A percentile compares a stretch with the other conserved stretches of the same genome.
Conservation (phyloP, 2,888 invertebrate species). For the Flabesymbios commensalis region DNA sequence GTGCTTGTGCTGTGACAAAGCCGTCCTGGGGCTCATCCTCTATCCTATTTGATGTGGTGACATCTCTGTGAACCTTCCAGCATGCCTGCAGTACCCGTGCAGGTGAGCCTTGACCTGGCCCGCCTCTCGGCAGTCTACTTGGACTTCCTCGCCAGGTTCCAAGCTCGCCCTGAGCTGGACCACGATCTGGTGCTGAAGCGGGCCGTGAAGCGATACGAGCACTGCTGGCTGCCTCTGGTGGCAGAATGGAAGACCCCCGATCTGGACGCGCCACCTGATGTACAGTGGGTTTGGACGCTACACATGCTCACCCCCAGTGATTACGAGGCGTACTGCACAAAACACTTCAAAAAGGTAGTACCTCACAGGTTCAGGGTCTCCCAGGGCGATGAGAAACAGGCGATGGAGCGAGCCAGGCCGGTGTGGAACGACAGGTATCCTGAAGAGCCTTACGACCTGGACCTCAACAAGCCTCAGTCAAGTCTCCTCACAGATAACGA, state of each 20-base stretch:
- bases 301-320: slow-evolving; percentile 55
- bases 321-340: slow-evolving; percentile 40
- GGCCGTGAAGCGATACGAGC: slow-evolving; percentile 57
- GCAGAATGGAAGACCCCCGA: slow-evolving; percentile 39
- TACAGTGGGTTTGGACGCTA: slow-evolving; percentile 65
- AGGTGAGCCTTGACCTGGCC: slow-evolving; percentile 18
- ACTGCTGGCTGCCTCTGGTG: slow-evolving; percentile 63
- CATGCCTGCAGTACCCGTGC: no score
- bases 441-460: slow-evolving; percentile 24
- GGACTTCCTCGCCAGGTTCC: slow-evolving; percentile 12
- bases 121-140: slow-evolving; percentile 18
- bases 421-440: slow-evolving; percentile 27
- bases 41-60: no score
- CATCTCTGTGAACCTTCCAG: no score
- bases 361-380: slow-evolving; percentile 19
- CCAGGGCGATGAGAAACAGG: slow-evolving; percentile 4
- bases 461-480: neutral
- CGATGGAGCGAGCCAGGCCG: slow-evolving; percentile 8
- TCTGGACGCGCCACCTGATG: slow-evolving; percentile 63
- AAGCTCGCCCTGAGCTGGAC: no score
- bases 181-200: neutral
- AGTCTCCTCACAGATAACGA: neutral
- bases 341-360: slow-evolving; percentile 17
- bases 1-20: no score
- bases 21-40: no score